These are phyloP conservation scores for Drosophila meridionalis DNA, from an alignment of 2,888 invertebrate genomes.

Conservation along the genomic window DNA sequence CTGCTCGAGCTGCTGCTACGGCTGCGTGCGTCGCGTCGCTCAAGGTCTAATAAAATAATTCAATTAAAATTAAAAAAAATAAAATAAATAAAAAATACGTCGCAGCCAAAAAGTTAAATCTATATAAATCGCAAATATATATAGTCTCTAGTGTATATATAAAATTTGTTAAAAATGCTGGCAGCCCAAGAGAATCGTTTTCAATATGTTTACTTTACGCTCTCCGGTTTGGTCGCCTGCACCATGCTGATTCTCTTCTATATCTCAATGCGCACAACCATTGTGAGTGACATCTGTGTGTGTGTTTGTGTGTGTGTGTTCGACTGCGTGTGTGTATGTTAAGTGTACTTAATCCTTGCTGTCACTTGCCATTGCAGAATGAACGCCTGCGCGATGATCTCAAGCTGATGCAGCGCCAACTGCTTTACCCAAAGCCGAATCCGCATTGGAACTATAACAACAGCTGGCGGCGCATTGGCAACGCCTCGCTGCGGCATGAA, in stretches of 20 bases:
- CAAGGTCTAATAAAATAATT: conserved; percentile 38
- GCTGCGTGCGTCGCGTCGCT: conserved; percentile 55
- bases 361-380: conserved; percentile 62
- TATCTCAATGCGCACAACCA: conserved; percentile 78
- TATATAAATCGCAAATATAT: conserved; percentile 6
- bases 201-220: conserved; percentile 82
- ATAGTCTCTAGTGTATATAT: conserved; percentile 6
- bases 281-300: conserved; percentile 72
- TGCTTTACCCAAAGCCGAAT: conserved; percentile 75
- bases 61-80: conserved; percentile 39
- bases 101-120: conserved; percentile 2
- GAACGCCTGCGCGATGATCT: conserved; percentile 76
- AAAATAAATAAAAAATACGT: conserved; percentile 49
- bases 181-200: conserved; percentile 76
- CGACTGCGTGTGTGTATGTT: neutral
- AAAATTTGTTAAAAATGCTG: conserved; percentile 52
- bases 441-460: conserved; percentile 81
- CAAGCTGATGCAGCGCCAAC: conserved; percentile 67
- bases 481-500: conserved; percentile 73
- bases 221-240: conserved; percentile 82
- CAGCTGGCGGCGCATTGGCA: conserved; percentile 82
- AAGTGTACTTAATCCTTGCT: conserved; percentile 5
- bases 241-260: conserved; percentile 80
- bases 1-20: conserved; percentile 22
- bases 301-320: conserved; percentile 14